phyloP scores from a whole-genome alignment of 2,797 vertebrate species.

The Bufotes viridis region DNA sequence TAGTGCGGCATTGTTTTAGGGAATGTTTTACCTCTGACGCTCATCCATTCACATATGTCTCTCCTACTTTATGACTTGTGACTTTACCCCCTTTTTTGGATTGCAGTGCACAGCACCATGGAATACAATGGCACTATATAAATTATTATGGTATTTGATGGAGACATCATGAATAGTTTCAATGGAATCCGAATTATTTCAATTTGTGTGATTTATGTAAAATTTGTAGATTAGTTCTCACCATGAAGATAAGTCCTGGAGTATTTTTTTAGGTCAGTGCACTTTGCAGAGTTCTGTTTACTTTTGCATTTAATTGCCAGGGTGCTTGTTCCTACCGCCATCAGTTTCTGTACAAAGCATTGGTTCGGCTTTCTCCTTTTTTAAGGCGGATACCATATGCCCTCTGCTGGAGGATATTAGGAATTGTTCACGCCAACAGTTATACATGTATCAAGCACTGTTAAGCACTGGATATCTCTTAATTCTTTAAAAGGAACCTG shows the following conservation, averaged over 20 bases:
- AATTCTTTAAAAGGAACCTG: no score
- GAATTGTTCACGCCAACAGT: not conserved
- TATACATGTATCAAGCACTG: not conserved
- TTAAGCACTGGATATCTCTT: not conserved
- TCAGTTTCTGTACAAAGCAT: not conserved
- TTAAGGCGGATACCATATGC: slow-evolving; percentile 1
- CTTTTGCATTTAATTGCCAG: not conserved
- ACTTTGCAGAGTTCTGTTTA: not conserved
- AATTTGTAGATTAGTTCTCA: not conserved
- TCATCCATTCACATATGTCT: no score
- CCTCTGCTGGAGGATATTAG: slow-evolving; percentile 30
- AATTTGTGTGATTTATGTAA: not conserved
- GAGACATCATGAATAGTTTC: not conserved
- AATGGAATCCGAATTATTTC: not conserved
- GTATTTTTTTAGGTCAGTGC: not conserved
- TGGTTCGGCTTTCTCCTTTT: not conserved
- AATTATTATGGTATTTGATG: not conserved
- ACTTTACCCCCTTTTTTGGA: no score
- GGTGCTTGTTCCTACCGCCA: not conserved
- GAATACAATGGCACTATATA: not conserved
- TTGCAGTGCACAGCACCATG: not conserved
- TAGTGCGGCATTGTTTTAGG: no score
- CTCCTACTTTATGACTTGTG: not conserved
- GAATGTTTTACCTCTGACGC: no score
- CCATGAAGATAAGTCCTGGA: not conserved